Evolutionary conservation across 2,888 invertebrate species (phyloP), one percentile per base, ranked within the genome.

Genomic region (Dynastes grantii): DNA sequence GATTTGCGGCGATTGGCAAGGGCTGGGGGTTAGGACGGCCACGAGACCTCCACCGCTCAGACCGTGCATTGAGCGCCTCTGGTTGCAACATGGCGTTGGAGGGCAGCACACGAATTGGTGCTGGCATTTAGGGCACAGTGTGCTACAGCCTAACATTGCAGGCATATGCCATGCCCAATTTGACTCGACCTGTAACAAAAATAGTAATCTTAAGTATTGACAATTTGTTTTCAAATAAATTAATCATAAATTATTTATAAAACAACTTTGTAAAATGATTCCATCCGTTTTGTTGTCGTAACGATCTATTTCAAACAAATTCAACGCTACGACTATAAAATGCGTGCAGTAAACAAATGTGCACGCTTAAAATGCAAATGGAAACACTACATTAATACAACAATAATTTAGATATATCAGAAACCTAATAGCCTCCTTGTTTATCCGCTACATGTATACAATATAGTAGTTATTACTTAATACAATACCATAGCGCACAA

Each of bases 41-140:
- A 82, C 78, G 53, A 80, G 29, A n/a, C 88, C 88, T 78, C 89
- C 89, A 63, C 88, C 88, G 83, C 86, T 86, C 64, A 85, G 80
- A 9, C 81, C 84, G 81, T 85, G 84, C 79, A 85, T 79, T 22
- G 88, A 83, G 40, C 87, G 84, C 78, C 87, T 84, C 76, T 84
- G 80, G 76, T 84, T 82, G 84, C 87, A 85, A 82, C 85, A 85
- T 85, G 84, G 82, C 64, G 83, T 79, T 63, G 86, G 85, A 76
- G 85, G 83, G 82, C 87, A 87, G 87, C 88, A 89, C 87, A 88
- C 87, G 87, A 92, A 92, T 82, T 92, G 92, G 90, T 93, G 93
- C 87, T 92, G 91, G 90, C 94, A 94, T 89, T 93, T 93, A 81
- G 94, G 94, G 87, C 94, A 94, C 89, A 87, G 85, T 83, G 89